A percentile compares a stretch with the other conserved stretches of the same genome.
phyloP scores from a whole-genome alignment of 1,140 invertebrate genomes.

The Amyelois transitella region DNA sequence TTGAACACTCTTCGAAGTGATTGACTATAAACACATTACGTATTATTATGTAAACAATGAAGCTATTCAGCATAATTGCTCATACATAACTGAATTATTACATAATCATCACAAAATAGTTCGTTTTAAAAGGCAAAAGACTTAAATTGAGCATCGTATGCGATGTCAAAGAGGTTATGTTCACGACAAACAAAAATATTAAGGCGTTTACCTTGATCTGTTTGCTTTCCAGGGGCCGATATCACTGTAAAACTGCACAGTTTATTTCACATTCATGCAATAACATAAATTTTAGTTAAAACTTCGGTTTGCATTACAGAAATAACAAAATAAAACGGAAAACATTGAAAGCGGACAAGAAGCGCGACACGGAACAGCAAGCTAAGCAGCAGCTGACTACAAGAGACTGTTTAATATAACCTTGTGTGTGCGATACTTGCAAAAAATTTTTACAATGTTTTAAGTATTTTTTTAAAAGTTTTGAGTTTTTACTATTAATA shows the following conservation, averaged over 20 bases:
- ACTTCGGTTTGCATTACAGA: constrained; percentile 73
- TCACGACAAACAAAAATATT: constrained; percentile 72
- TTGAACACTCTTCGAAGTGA: neutral
- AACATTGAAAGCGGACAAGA: constrained; percentile 76
- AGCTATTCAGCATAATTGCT: neutral
- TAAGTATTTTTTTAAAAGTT: neutral
- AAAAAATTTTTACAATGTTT: neutral
- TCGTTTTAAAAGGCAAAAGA: constrained; percentile 17
- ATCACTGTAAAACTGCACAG: constrained; percentile 62
- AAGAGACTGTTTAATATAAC: constrained; percentile 46
- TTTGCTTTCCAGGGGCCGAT: constrained; percentile 47
- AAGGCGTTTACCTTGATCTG: constrained; percentile 70
- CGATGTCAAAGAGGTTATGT: constrained; percentile 65
- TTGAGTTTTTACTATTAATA: neutral
- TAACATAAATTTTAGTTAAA: constrained; percentile 59
- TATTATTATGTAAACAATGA: neutral
- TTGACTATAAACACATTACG: neutral
- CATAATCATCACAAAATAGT: neutral
- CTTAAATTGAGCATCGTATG: constrained; percentile 44
- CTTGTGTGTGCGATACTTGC: constrained; percentile 41
- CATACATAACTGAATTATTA: neutral
- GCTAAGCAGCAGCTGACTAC: constrained; percentile 75
- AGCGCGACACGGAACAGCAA: constrained; percentile 75
- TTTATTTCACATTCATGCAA: constrained; percentile 54
- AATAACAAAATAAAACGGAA: constrained; percentile 76